Conservation (phyloP, 2,113 vertebrate genomes). For the Archilochus colubris region DNA sequence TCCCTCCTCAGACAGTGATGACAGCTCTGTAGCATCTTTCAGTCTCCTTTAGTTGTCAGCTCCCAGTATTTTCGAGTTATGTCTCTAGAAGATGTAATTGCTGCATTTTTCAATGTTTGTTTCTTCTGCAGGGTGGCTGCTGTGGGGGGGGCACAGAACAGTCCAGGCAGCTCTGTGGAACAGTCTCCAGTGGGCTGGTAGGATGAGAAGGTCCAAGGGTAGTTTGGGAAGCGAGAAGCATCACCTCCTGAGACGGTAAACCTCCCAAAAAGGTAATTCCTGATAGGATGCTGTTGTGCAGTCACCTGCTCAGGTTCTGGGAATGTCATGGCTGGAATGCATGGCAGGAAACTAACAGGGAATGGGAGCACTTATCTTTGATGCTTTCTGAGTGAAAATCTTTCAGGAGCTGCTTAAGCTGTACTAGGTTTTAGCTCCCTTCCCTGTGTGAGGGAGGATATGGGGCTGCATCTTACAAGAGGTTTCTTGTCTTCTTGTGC, state of each 20-base stretch:
- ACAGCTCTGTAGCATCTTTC: background rate
- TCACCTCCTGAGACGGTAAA: slow-evolving; percentile 30
- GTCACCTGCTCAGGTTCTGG: background rate
- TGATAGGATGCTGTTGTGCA: background rate
- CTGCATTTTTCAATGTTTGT: slow-evolving; percentile 4
- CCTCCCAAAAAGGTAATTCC: slow-evolving; percentile 24
- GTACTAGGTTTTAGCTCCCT: background rate
- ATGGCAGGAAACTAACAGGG: background rate
- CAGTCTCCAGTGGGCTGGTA: slow-evolving; percentile 27
- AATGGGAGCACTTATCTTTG: background rate
- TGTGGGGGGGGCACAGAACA: background rate
- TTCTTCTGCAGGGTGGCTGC: slow-evolving; percentile 43
- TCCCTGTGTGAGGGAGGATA: background rate
- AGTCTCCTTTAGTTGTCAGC: background rate
- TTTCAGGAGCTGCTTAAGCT: background rate
- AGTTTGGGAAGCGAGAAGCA: slow-evolving; percentile 26
- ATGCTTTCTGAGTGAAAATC: background rate
- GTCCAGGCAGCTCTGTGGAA: slow-evolving; percentile 32
- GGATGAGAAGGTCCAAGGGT: slow-evolving; percentile 38
- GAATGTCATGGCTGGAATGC: background rate
- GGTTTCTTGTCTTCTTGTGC: background rate
- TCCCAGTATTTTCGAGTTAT: background rate
- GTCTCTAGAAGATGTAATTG: background rate
- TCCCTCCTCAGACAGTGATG: background rate
- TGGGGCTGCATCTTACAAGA: background rate